Conservation (phyloP, 1,140 invertebrate genomes). For the Lutraria rhynchaena region DNA sequence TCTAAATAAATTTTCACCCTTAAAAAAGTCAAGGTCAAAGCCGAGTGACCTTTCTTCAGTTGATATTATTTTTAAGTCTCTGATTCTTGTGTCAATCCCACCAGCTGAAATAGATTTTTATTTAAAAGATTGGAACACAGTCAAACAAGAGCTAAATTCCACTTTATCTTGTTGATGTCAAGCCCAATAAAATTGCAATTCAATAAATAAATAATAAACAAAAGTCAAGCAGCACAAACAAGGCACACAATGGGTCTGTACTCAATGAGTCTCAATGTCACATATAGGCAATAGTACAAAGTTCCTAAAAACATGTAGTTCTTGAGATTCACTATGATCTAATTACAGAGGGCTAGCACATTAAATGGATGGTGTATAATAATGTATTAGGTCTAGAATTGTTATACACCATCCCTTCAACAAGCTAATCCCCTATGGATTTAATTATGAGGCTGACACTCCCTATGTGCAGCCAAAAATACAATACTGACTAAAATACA, state of each 20-base stretch:
- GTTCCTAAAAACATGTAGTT: too few relatives aligned
- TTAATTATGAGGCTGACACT: too few relatives aligned
- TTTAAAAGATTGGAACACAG: constrained; percentile 18
- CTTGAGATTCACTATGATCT: too few relatives aligned
- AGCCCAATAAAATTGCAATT: not conserved
- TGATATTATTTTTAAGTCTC: constrained; percentile 79
- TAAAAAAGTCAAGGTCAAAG: constrained; percentile 78
- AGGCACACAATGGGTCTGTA: not conserved
- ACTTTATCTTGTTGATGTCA: not conserved
- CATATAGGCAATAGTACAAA: not conserved
- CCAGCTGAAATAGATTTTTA: constrained; percentile 72
- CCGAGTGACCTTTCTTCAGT: constrained; percentile 77
- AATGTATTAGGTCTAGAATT: too few relatives aligned
- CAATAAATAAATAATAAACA: not conserved
- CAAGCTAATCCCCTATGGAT: too few relatives aligned
- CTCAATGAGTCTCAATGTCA: not conserved
- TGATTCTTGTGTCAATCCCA: constrained; percentile 80
- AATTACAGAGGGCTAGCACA: too few relatives aligned
- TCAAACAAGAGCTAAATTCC: too few relatives aligned
- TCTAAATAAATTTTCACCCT: constrained; percentile 73
- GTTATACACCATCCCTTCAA: too few relatives aligned
- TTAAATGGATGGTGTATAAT: too few relatives aligned
- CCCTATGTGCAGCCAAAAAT: too few relatives aligned
- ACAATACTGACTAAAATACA: too few relatives aligned
- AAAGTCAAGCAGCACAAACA: not conserved